Conservation (phyloP, 2,888 invertebrate genomes). For the Drosophila monieri region DNA sequence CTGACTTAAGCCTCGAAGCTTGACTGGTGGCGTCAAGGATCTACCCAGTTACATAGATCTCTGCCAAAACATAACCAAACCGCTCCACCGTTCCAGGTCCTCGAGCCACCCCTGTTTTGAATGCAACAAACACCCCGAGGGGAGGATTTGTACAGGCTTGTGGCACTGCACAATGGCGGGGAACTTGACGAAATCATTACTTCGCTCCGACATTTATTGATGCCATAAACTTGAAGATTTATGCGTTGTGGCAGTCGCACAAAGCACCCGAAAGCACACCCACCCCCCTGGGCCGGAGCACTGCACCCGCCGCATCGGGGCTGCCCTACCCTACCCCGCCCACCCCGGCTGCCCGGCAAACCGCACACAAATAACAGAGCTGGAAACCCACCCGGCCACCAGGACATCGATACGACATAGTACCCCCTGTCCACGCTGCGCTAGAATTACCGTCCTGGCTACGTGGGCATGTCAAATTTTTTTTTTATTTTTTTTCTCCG, state of each 20-base stretch:
- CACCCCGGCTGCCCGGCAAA: constrained; percentile 15
- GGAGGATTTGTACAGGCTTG: constrained; percentile 42
- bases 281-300: constrained; percentile 23
- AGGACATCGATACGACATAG: constrained; percentile 55
- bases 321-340: background rate
- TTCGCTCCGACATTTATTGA: constrained; percentile 83
- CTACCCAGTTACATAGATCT: constrained; percentile 31
- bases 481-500: constrained; percentile 37
- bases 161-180: constrained; percentile 58
- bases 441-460: constrained; percentile 30
- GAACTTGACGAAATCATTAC: constrained; percentile 81
- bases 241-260: constrained; percentile 67
- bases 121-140: constrained; percentile 37
- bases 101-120: constrained; percentile 30
- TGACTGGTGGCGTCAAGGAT: constrained; percentile 30
- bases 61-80: constrained; percentile 6
- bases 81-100: background rate
- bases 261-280: constrained; percentile 30
- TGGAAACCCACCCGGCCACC: constrained; percentile 56
- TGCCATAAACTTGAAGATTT: constrained; percentile 84
- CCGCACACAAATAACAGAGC: constrained; percentile 18
- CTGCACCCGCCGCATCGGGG: constrained; percentile 45
- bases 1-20: constrained; percentile 19
- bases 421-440: constrained; percentile 14
- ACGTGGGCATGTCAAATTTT: constrained; percentile 73